phyloP scores from a whole-genome alignment of 2,888 invertebrate species.

The Monopis laevigella region DNA sequence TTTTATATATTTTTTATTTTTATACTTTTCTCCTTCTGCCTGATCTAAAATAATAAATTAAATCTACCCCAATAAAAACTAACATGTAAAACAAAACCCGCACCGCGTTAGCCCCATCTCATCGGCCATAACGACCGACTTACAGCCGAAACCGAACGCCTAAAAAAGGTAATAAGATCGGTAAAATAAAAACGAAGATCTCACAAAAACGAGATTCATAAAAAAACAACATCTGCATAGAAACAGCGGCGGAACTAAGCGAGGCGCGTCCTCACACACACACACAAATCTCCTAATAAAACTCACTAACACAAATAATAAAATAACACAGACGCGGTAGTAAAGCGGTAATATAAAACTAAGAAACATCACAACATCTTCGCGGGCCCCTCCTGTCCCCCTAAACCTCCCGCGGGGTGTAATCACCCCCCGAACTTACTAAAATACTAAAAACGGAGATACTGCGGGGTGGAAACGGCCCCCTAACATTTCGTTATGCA shows the following conservation, averaged over 20 bases:
- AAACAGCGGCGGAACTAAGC: constrained; percentile 8
- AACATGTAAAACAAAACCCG: neutral
- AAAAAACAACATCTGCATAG: constrained; percentile 18
- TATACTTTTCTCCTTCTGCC: no score
- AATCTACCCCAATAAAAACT: no score
- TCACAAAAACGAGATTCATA: constrained; percentile 15
- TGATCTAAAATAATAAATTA: no score
- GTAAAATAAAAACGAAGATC: constrained; percentile 14
- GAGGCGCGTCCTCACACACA: constrained; percentile 4
- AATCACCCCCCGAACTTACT: constrained; percentile 48
- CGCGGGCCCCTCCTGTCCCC: constrained; percentile 27
- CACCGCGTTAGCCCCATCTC: neutral
- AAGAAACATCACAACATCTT: constrained; percentile 66
- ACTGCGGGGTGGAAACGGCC: constrained; percentile 44
- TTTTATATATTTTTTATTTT: no score
- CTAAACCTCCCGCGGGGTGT: constrained; percentile 24
- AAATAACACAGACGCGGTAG: constrained; percentile 34
- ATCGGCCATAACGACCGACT: constrained; percentile 4
- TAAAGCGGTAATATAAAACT: constrained; percentile 62
- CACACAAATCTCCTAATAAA: constrained; percentile 24
- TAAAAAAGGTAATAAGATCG: constrained; percentile 14
- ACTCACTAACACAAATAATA: constrained; percentile 62
- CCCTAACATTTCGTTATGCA: constrained; percentile 63
- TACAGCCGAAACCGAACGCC: constrained; percentile 12
- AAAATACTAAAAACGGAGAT: constrained; percentile 69